Evolutionary conservation across 2,113 vertebrate species (phyloP), one percentile per base, ranked within the genome.

Genomic region (Deroptyus accipitrinus): DNA sequence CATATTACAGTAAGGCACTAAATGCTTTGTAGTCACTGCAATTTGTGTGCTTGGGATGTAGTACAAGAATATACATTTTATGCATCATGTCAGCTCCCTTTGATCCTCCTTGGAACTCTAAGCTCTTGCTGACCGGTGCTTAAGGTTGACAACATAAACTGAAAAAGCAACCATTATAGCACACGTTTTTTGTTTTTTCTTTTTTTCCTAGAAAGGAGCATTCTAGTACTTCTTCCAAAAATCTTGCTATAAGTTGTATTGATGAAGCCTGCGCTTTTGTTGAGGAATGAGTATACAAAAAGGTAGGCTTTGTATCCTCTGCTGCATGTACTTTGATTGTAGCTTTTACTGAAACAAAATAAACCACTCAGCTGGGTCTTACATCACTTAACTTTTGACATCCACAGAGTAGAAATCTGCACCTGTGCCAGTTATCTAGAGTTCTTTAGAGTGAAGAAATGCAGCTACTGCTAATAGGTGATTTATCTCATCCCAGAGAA

Each of bases 21-120:
- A 96, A 86, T 80, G 18, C 75, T 46, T 87, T 97, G 25, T 90
- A 92, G 76, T 87, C 83, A 86, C 69, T 89, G 48, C 23, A 68
- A 11, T 92, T 92, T 92, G 55, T 95, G 94, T 95, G 79, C 94
- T 97, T 96, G 76, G 85, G 67, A 83, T 94, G 17, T 86, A 93
- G 97, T 96, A 92, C 81, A 97, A 98, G 97, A 62, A 94, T 83
- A 92, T 17, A 94, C 35, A 52, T 78, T 96, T 98, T 95, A 94
- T 94, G 54, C 59, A 92, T 96, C 97, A 97, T 86, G 52, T 81
- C 87, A 94, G 10, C 11, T 70, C 25, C 51, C 59, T 98, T 96
- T 98, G 94, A 96, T 97, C 92, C 83, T 82, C 49, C 59, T 76
- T 92, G 86, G 94, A 97, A 88, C 37, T 66, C 13, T 73, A 93